Conservation (phyloP, 2,113 vertebrate species). For the Amphiprion percula region DNA sequence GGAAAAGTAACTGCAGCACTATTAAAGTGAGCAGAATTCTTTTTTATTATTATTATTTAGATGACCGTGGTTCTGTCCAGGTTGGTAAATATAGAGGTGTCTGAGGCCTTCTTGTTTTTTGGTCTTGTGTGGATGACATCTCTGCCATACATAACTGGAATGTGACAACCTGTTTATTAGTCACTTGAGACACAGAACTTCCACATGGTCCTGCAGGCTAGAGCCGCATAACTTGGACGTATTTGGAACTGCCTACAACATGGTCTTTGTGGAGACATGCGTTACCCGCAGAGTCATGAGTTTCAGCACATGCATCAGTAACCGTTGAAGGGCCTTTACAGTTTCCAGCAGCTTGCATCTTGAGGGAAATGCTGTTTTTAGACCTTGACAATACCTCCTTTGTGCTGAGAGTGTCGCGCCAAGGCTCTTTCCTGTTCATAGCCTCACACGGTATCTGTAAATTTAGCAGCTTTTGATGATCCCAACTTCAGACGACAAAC, state of each 20-base stretch:
- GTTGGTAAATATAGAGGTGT: conserved; percentile 1
- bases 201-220: conserved; percentile 22
- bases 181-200: conserved; percentile 61
- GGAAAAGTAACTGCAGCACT: not conserved
- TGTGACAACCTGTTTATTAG: conserved; percentile 70
- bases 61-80: not conserved
- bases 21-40: not conserved
- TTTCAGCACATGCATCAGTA: conserved; percentile 6
- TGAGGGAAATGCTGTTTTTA: conserved; percentile 2
- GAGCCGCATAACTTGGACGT: conserved; percentile 24
- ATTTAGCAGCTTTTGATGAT: conserved; percentile 63
- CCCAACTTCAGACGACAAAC: conserved; percentile 59
- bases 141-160: conserved; percentile 52
- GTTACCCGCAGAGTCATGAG: conserved; percentile 9
- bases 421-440: conserved; percentile 40
- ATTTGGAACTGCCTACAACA: conserved; percentile 54
- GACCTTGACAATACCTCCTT: conserved; percentile 22
- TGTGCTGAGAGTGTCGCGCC: conserved; percentile 30
- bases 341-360: not conserved
- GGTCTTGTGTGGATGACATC: conserved; percentile 5
- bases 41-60: not conserved
- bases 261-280: conserved; percentile 16
- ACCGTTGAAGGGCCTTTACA: not conserved
- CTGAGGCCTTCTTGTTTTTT: conserved; percentile 15
- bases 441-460: conserved; percentile 59